Evolutionary conservation across 30 jellyfish, hydroid and myxozoan species (phyloP), one percentile per base, ranked within the genome.

Genomic region (Aurelia aurita complex sp. Pacific): DNA sequence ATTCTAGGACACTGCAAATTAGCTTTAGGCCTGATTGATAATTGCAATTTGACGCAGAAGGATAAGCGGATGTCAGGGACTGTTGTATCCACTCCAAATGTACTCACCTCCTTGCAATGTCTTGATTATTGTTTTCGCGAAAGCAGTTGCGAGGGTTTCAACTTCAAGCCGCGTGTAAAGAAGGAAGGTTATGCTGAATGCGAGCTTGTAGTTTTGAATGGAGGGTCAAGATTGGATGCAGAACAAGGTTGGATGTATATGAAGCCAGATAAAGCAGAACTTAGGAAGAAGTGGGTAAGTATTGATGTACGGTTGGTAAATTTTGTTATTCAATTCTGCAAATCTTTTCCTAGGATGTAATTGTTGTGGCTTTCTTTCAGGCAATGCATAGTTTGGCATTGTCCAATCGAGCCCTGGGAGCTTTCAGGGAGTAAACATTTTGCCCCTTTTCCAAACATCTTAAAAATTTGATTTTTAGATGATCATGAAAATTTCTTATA

Each of bases 31-130:
- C 62, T 19, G 12, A 32, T 19, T 33, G 66, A 51, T 1, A 33
- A 64, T 15, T 77, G 87, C 67, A 33, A 36, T 32, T 18, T 32
- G 51, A 10, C n/a, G n/a, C 66, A 59, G 4, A 18, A 17, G 8
- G 40, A 23, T 33, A 16, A 42, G 2, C 68, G 67, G 32, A 32
- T 77, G 64, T 7, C 63, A 15, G 87, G 52, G 18, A 55, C 67
- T 10, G 77, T 77, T 6, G n/a, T 77, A 34, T 29, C 40, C 15
- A 77, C 67, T 35, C 35, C 15, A 12, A 16, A 4, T 3, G 70
- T 61, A 7, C 36, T 62, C 43, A 77, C 65, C 2, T 63, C 77
- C 3, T 77, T 77, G 51, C 87, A 77, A 16, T 77, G 87, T 43
- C 66, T 59, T 10, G 87, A 77, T 32, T 5, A 10, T 0, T 77